Base-by-base conservation (phyloP, 2,797 vertebrate genomes). In the Pelodytes ibericus region DNA sequence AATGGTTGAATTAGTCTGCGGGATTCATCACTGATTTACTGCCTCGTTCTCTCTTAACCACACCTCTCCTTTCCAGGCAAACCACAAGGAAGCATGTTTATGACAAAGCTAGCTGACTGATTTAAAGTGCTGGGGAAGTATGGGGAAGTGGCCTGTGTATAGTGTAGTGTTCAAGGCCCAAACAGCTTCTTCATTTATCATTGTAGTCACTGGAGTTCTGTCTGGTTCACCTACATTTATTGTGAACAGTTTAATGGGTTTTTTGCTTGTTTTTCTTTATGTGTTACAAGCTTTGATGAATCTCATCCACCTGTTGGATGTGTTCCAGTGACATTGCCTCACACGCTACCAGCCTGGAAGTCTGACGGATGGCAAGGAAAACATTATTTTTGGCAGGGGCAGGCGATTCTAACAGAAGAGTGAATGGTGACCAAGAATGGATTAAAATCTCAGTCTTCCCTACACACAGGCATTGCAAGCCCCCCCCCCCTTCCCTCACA, bases 81-180 rank as follows among this genome's bases (percentile, higher is more conserved):
- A 79, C 76, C 63, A 73, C 76, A 79, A 79, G 71, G 56, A 78
- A 72, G 68, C 70, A 67, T 78, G 41, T 78, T 78, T 77, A 72
- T 72, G 69, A 72, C 69, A 72, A 75, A 20, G 61, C 59, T 59
- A 65, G 65, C 71, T 71, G 10, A 25, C 36, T 72, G 75, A 77
- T 77, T 77, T 77, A 77, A 60, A 60, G 47, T 44, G 33, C 56
- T 66, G 44, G 62, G 11, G 61, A 62, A 62, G 26, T 2, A 4
- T 20, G 44, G 56, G 57, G 57, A 73, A 72, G 63, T 61, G 44
- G 70, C 15, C 31, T 56, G 69, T 29, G 3, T 26, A 3, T 10
- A 20, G 29, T 13, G 9, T n/a, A n/a, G 63, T 31, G 57, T 44
- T 62, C 53, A 56, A 29, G 29, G 20, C 66, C 10, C 36, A 60